Evolutionary conservation across 1,140 invertebrate genomes (phyloP).

Genomic region (Andrena cerasifolii): DNA sequence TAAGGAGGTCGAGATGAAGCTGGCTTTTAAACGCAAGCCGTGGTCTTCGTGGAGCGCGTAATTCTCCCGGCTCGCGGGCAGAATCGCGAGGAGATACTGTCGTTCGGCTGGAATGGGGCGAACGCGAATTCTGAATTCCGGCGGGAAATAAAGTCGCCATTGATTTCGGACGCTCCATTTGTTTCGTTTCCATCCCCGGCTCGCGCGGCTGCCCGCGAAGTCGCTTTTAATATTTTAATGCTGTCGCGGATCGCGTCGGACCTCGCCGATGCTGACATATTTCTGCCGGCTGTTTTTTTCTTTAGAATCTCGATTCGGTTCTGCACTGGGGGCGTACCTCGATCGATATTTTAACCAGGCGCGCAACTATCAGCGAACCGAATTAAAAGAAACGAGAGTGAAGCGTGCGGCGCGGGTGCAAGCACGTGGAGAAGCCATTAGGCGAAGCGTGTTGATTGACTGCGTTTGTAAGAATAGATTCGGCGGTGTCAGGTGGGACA

Average conservation of each 20-base stretch:
- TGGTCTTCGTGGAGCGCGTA: not conserved
- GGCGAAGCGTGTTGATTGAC: not conserved
- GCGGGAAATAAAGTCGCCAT: too few relatives aligned
- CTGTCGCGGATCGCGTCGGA: too few relatives aligned
- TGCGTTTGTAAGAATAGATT: constrained; percentile 23
- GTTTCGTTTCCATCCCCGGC: too few relatives aligned
- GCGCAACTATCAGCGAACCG: not conserved
- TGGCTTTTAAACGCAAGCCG: not conserved
- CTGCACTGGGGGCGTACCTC: not conserved
- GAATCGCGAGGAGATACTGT: not conserved
- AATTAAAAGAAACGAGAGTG: not conserved
- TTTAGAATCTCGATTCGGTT: not conserved
- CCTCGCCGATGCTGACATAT: too few relatives aligned
- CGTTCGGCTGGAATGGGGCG: too few relatives aligned
- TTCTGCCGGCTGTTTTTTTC: too few relatives aligned
- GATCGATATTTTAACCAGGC: not conserved
- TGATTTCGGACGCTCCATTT: too few relatives aligned
- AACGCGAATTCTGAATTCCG: too few relatives aligned
- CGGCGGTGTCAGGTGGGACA: constrained; percentile 4
- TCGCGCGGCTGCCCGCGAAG: too few relatives aligned
- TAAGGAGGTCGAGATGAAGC: not conserved
- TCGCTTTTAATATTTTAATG: too few relatives aligned
- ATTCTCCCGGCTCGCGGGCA: not conserved
- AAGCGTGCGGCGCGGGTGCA: not conserved
- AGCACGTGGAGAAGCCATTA: not conserved